Evolutionary conservation across 2,113 vertebrate genomes (phyloP).

Genomic region (Plectropomus leopardus): DNA sequence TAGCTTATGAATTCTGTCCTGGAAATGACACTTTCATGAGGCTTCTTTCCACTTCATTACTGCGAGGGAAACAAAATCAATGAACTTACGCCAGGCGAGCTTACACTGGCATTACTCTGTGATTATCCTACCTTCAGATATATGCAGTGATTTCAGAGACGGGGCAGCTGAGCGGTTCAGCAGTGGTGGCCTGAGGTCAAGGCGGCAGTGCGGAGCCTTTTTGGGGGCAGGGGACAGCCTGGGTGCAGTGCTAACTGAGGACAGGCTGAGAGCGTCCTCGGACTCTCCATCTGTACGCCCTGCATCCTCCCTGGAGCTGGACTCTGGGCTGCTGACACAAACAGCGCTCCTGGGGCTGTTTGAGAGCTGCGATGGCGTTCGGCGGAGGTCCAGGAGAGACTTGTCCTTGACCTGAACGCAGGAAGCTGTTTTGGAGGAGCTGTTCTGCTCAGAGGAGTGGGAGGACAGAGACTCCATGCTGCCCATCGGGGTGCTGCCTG

Average conservation of each 20-base stretch:
- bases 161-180: slow-evolving; percentile 84
- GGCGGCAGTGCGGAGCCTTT: slow-evolving; percentile 85
- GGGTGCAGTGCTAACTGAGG: slow-evolving; percentile 83
- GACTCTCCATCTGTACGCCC: slow-evolving; percentile 93
- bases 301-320: slow-evolving; percentile 93
- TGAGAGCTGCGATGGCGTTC: slow-evolving; percentile 81
- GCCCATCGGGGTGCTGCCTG: slow-evolving; percentile 95
- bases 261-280: slow-evolving; percentile 91
- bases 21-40: slow-evolving; percentile 31
- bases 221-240: slow-evolving; percentile 84
- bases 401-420: slow-evolving; percentile 79
- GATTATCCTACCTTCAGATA: slow-evolving; percentile 85
- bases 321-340: slow-evolving; percentile 93
- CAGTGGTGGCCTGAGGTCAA: slow-evolving; percentile 79
- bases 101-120: background rate
- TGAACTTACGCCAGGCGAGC: background rate
- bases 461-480: slow-evolving; percentile 97
- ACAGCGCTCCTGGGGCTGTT: slow-evolving; percentile 84
- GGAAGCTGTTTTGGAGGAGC: slow-evolving; percentile 85
- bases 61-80: background rate
- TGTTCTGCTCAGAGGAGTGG: slow-evolving; percentile 96
- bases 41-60: slow-evolving; percentile 5
- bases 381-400: slow-evolving; percentile 67
- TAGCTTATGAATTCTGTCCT: slow-evolving; percentile 6
- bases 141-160: slow-evolving; percentile 88